phyloP scores from a whole-genome alignment of 2,888 invertebrate genomes.

The Lagria hirta region DNA sequence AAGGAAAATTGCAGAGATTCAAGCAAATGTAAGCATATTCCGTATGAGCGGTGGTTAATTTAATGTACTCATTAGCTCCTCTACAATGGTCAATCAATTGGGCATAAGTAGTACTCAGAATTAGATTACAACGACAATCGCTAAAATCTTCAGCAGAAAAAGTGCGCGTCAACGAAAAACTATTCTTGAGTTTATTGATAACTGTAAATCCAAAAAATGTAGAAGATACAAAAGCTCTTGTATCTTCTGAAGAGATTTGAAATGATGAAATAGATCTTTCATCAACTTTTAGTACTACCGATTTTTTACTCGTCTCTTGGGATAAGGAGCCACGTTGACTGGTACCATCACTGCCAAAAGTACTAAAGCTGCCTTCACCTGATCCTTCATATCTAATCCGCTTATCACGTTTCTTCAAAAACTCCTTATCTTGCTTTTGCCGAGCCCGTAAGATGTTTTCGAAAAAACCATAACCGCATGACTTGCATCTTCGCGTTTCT shows the following conservation, averaged over 20 bases:
- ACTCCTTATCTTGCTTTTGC: constrained; percentile 45
- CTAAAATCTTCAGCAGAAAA: constrained; percentile 59
- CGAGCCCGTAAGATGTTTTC: constrained; percentile 53
- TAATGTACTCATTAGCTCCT: constrained; percentile 56
- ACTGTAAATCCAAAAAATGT: no score
- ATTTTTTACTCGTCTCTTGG: no score
- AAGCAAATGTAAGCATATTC: constrained; percentile 63
- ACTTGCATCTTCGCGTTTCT: constrained; percentile 59
- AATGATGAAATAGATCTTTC: no score
- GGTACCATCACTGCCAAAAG: no score
- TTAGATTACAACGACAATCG: constrained; percentile 61
- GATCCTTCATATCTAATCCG: no score
- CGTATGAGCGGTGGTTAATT: constrained; percentile 58
- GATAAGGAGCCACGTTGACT: no score
- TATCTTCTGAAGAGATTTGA: no score
- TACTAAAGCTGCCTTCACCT: no score
- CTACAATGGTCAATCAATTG: constrained; percentile 63
- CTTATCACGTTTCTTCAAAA: no score
- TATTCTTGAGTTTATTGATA: constrained; percentile 41
- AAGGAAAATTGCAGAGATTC: constrained; percentile 59
- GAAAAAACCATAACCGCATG: constrained; percentile 63
- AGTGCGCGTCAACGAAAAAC: constrained; percentile 43
- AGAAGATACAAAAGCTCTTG: no score
- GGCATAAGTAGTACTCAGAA: constrained; percentile 60
- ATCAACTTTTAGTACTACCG: no score